These are phyloP conservation scores for Neoascia interrupta DNA, from an alignment of 2,888 invertebrate species.

Conservation along the genomic window DNA sequence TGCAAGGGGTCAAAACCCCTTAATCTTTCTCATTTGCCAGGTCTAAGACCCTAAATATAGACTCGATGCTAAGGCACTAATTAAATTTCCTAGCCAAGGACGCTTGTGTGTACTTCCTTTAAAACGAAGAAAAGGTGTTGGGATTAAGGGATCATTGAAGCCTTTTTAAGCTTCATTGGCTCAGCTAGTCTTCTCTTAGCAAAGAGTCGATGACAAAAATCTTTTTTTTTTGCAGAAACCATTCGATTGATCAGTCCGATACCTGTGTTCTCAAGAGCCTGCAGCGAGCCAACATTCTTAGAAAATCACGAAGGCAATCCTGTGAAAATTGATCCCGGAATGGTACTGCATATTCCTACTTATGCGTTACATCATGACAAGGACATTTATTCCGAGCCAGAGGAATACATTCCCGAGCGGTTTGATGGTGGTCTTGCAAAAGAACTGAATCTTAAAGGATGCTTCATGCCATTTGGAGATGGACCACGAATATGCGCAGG, in stretches of 20 bases:
- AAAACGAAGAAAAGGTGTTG: too few species aligned
- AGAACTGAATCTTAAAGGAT: slow-evolving; percentile 72
- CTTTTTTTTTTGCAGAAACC: slow-evolving; percentile 72
- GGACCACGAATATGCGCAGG: slow-evolving; percentile 77
- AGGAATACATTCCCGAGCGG: slow-evolving; percentile 74
- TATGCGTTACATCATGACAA: slow-evolving; percentile 77
- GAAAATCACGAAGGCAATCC: slow-evolving; percentile 55
- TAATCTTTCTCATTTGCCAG: too few species aligned
- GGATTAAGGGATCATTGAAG: too few species aligned
- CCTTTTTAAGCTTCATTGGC: too few species aligned
- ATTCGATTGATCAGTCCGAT: slow-evolving; percentile 74
- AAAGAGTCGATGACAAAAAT: too few species aligned
- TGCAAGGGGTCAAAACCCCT: too few species aligned
- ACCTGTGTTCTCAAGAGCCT: slow-evolving; percentile 72
- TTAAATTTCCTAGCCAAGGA: too few species aligned
- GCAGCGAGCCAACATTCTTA: slow-evolving; percentile 71
- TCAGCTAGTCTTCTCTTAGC: too few species aligned
- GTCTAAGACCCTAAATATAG: too few species aligned
- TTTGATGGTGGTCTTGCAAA: slow-evolving; percentile 73
- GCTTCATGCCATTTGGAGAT: slow-evolving; percentile 76
- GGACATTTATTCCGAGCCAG: slow-evolving; percentile 73
- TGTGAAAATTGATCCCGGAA: slow-evolving; percentile 73
- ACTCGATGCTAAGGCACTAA: too few species aligned
- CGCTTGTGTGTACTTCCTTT: too few species aligned
- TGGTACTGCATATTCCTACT: slow-evolving; percentile 75